Evolutionary conservation across 2,113 vertebrate genomes (phyloP), one percentile per base, ranked within the genome.

Genomic region (Penelope pileata): DNA sequence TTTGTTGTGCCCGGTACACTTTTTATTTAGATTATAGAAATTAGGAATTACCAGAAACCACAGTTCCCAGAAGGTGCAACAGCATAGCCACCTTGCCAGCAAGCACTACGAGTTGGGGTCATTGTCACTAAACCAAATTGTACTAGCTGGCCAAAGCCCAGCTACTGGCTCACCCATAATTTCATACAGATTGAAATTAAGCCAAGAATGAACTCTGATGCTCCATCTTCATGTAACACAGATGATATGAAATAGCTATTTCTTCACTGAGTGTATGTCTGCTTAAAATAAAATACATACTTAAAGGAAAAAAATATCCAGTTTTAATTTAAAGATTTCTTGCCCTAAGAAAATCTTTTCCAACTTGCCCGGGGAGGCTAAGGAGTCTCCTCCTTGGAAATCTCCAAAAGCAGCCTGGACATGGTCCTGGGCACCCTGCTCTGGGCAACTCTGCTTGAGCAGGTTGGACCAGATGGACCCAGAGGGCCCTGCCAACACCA

Each of bases 21-120:
- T 74, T 81, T 63, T 78, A 68, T 27, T 26, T 26, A 26, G 62
- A 7, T 54, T 38, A 10, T 17, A 74, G 24, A 81, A 84, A 75
- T 45, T 10, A 86, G 8, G 30, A 27, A 53, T 53, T 89, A 14
- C 12, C 50, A 51, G 47, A 26, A 94, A 18, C 3, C 0, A 0
- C 12, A 48, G 11, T 30, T 84, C 73, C 11, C 32, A 84, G 21
- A 45, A 30, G 26, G 9, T 0, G 3, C 63, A 5, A 48, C 10
- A 23, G 26, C 16, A 16, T 6, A 18, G 66, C 11, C 54, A 63
- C 15, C 8, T 53, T 0, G 0, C 14, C 7, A 10, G 63, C 0
- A 3, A 88, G 32, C 22, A 79, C 42, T 29, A 26, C 12, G 56
- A 56, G 40, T 16, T 30, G 58, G 64, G 12, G 64, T 19, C 68